These are phyloP conservation scores for Poecile montanus DNA, from an alignment of 2,797 vertebrate species.

Conservation along the genomic window DNA sequence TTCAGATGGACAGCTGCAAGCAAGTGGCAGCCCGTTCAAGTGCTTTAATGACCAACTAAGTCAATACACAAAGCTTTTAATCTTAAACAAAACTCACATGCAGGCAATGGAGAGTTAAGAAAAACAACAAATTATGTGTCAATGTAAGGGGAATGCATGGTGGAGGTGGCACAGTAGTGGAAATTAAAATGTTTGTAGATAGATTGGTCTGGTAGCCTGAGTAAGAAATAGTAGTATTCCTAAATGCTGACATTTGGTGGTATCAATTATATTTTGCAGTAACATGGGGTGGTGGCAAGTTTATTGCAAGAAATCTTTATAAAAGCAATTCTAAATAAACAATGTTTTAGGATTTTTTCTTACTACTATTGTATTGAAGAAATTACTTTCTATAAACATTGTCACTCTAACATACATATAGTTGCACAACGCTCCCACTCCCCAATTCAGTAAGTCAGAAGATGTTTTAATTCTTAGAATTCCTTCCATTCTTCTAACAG, in stretches of 20 bases:
- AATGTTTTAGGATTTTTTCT: background rate
- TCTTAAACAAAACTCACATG: background rate
- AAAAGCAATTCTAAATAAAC: background rate
- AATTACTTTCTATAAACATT: background rate
- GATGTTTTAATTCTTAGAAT: background rate
- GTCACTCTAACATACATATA: background rate
- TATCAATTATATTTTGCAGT: background rate
- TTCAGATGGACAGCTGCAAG: background rate
- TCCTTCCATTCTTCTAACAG: background rate
- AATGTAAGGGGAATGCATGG: background rate
- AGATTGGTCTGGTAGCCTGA: background rate
- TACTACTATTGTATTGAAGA: background rate
- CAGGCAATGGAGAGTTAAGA: background rate
- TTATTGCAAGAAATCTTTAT: background rate
- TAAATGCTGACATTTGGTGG: background rate
- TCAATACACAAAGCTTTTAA: background rate
- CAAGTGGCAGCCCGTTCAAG: background rate
- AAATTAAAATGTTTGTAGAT: background rate
- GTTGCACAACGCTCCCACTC: background rate
- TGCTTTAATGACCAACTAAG: background rate
- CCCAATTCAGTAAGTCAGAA: background rate
- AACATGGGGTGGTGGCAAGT: fast-evolving
- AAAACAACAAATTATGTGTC: background rate
- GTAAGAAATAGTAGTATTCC: background rate
- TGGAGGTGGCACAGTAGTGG: background rate